Percentiles rank a stretch among this genome's conserved stretches.
Evolutionary conservation across 2,113 vertebrate genomes (phyloP).

Genomic region (Datnioides undecimradiatus): DNA sequence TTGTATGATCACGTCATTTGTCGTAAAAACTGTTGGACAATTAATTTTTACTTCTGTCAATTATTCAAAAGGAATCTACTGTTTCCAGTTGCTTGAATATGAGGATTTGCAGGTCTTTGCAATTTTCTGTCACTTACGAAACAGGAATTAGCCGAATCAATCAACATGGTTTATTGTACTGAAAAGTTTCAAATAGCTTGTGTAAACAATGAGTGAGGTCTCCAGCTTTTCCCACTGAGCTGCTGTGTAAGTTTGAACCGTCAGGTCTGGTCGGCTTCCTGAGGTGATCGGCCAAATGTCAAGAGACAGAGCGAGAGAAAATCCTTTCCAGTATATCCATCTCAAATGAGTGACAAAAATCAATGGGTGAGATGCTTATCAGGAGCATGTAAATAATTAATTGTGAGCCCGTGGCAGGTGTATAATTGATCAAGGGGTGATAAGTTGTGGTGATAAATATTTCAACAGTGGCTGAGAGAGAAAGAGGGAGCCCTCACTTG

Average conservation of each 20-base stretch:
- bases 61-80: no score
- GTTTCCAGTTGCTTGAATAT: background rate
- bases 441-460: slow-evolving; percentile 83
- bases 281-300: slow-evolving; percentile 53
- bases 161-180: background rate
- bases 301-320: slow-evolving; percentile 62
- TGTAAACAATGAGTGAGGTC: no score
- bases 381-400: slow-evolving; percentile 82
- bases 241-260: slow-evolving; percentile 28
- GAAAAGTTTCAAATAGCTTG: background rate
- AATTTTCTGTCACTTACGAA: background rate
- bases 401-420: slow-evolving; percentile 68
- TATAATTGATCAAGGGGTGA: slow-evolving; percentile 82
- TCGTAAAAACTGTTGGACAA: background rate
- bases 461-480: slow-evolving; percentile 65
- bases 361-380: slow-evolving; percentile 80
- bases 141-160: no score
- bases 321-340: slow-evolving; percentile 74
- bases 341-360: slow-evolving; percentile 79
- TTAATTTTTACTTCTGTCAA: background rate
- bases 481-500: slow-evolving; percentile 46
- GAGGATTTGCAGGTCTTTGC: background rate
- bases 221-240: background rate
- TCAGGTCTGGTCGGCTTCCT: slow-evolving; percentile 23
- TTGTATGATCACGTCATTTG: background rate